phyloP scores from a whole-genome alignment of 2,797 vertebrate genomes.

The Labeo calbasu region DNA sequence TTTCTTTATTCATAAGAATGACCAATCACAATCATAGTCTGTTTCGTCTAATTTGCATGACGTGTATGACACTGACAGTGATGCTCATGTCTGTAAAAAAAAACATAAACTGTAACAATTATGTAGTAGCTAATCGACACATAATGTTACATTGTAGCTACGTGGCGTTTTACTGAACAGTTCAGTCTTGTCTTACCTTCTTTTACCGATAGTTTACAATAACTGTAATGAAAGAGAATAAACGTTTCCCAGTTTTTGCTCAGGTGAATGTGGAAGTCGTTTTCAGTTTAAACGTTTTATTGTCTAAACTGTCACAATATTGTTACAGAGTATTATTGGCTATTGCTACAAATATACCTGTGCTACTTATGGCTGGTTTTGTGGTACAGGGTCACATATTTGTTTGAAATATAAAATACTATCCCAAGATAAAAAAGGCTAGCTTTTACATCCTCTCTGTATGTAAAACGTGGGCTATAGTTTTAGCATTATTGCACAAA shows the following conservation, averaged over 20 bases:
- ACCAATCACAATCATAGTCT: background rate
- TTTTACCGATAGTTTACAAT: background rate
- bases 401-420: background rate
- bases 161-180: constrained; percentile 31
- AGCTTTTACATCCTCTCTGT: background rate
- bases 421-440: background rate
- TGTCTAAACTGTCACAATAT: too few species aligned
- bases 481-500: background rate
- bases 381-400: too few species aligned
- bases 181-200: background rate
- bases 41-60: background rate
- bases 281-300: background rate
- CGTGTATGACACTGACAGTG: background rate
- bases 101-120: background rate
- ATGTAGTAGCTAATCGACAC: background rate
- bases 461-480: background rate
- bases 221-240: background rate
- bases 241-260: background rate
- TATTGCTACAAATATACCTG: too few species aligned
- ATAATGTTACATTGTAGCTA: background rate
- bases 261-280: background rate
- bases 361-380: too few species aligned
- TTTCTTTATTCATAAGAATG: background rate
- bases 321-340: too few species aligned
- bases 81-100: background rate